phyloP scores from a whole-genome alignment of 2,888 invertebrate species.

The Drosophila paranaensis region DNA sequence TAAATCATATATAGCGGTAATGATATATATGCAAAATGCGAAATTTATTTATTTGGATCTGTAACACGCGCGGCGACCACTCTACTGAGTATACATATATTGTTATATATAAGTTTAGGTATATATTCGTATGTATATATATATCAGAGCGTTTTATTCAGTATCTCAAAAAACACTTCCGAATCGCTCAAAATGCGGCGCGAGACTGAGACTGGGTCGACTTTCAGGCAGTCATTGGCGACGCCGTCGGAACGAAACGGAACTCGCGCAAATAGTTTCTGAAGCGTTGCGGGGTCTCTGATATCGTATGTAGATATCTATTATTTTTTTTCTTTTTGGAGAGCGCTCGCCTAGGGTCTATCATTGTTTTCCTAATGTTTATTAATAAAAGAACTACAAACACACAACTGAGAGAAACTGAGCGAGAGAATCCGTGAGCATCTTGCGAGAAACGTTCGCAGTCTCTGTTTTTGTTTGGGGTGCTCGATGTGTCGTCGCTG shows the following conservation, averaged over 20 bases:
- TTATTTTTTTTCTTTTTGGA: slow-evolving; percentile 7
- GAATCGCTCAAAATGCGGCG: slow-evolving; percentile 80
- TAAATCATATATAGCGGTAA: slow-evolving; percentile 5
- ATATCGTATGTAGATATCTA: slow-evolving; percentile 40
- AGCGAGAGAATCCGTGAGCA: slow-evolving; percentile 10
- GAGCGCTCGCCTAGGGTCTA: slow-evolving; percentile 35
- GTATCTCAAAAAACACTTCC: slow-evolving; percentile 67
- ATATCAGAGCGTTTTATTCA: slow-evolving; percentile 29
- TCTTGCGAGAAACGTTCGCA: neutral
- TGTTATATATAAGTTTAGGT: slow-evolving; percentile 7
- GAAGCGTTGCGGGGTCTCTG: slow-evolving; percentile 49
- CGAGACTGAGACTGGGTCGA: slow-evolving; percentile 71
- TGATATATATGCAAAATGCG: slow-evolving; percentile 17
- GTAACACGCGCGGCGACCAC: slow-evolving; percentile 61
- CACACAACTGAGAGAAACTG: neutral
- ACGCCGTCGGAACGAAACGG: slow-evolving; percentile 53
- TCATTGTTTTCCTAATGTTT: slow-evolving; percentile 58
- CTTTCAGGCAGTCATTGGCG: slow-evolving; percentile 60
- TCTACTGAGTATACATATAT: slow-evolving; percentile 16
- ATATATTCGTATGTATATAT: slow-evolving; percentile 13
- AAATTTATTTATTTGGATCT: slow-evolving; percentile 42
- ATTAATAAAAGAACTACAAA: slow-evolving; percentile 38
- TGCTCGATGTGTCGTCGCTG: slow-evolving; percentile 2
- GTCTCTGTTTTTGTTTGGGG: slow-evolving; percentile 14
- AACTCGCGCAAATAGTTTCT: slow-evolving; percentile 51